These are phyloP conservation scores for Fragum sueziense DNA, from an alignment of 2,888 invertebrate genomes.

Conservation along the genomic window DNA sequence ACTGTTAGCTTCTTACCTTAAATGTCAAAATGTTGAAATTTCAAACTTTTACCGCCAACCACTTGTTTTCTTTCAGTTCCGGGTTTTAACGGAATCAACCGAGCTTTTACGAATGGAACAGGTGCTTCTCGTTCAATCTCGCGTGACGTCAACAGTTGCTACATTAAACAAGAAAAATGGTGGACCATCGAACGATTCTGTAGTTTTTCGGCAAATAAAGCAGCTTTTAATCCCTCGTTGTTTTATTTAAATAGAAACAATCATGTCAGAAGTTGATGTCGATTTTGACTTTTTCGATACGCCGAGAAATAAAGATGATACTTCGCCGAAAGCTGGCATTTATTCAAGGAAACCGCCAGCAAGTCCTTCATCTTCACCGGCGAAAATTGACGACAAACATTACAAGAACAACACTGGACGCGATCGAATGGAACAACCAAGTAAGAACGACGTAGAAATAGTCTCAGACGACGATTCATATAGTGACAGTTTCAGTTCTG, in stretches of 20 bases:
- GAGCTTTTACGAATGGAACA: no score
- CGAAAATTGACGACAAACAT: conserved; percentile 42
- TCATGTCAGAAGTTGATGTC: conserved; percentile 57
- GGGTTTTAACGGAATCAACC: neutral
- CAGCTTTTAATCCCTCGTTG: no score
- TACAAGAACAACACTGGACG: neutral
- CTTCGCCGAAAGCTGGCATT: conserved; percentile 29
- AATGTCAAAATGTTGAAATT: no score
- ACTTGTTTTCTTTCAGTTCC: neutral
- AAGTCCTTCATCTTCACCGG: neutral
- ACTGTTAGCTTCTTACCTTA: no score
- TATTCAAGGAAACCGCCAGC: conserved; percentile 31
- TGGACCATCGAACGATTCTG: no score
- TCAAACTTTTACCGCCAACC: conserved; percentile 5
- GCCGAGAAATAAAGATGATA: conserved; percentile 50
- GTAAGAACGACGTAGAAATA: neutral
- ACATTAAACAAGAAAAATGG: conserved; percentile 66
- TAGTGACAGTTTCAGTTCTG: conserved; percentile 28
- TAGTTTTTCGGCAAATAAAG: no score
- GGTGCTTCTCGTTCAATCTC: conserved; percentile 33
- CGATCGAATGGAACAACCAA: neutral
- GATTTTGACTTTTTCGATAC: conserved; percentile 75
- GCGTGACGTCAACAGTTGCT: conserved; percentile 72
- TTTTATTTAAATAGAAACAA: no score
- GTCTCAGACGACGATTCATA: neutral